Evolutionary conservation across 2,797 vertebrate species (phyloP).

Genomic region (Argentina silus): DNA sequence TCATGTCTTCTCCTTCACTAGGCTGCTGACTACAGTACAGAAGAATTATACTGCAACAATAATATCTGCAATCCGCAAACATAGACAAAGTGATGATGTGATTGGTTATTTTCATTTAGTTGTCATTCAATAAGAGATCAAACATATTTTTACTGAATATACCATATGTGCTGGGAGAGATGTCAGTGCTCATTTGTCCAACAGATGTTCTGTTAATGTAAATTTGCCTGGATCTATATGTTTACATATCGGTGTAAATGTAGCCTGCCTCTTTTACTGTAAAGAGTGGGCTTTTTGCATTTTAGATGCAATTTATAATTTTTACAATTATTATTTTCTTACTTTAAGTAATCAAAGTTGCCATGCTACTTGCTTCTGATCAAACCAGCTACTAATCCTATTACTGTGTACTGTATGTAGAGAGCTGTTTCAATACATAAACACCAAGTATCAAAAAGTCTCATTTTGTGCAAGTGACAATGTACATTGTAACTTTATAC

Average conservation of each 20-base stretch:
- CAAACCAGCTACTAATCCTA: conserved; percentile 61
- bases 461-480: conserved; percentile 56
- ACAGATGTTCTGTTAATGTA: conserved; percentile 45
- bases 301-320: conserved; percentile 47
- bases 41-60: background rate
- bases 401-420: conserved; percentile 58
- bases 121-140: conserved; percentile 21
- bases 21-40: background rate
- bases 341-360: conserved; percentile 53
- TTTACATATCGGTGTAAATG: conserved; percentile 58
- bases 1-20: background rate
- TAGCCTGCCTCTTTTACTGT: conserved; percentile 46
- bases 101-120: conserved; percentile 23
- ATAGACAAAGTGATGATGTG: conserved; percentile 30
- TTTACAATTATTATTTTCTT: conserved; percentile 43
- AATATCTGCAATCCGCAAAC: conserved; percentile 31
- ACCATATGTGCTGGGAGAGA: background rate
- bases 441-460: conserved; percentile 47
- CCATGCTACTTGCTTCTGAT: conserved; percentile 54
- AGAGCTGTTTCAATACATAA: conserved; percentile 61
- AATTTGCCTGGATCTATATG: conserved; percentile 54
- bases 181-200: conserved; percentile 26
- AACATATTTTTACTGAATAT: conserved; percentile 29
- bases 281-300: conserved; percentile 32
- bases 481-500: conserved; percentile 58